phyloP scores from a whole-genome alignment of 2,797 vertebrate genomes.

The Botia almorhae region DNA sequence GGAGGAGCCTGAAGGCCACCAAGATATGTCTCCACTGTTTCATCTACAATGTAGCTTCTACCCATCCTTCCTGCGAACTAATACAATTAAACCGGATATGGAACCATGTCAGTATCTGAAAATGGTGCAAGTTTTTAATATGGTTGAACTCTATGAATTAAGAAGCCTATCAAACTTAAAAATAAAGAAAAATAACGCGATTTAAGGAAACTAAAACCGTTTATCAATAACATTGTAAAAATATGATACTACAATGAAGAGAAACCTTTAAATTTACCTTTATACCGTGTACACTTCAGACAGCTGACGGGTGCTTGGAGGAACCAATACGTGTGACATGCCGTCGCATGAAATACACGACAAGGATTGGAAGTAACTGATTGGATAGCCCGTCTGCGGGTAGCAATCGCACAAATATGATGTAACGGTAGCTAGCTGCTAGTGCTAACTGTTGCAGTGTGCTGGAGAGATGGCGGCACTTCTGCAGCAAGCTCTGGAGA shows the following conservation, averaged over 20 bases:
- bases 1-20: slow-evolving; percentile 74
- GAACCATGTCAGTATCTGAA: neutral
- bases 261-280: slow-evolving; percentile 15
- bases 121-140: neutral
- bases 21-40: slow-evolving; percentile 85
- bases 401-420: slow-evolving; percentile 28
- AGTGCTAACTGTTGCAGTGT: slow-evolving; percentile 15
- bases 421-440: neutral
- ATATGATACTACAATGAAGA: neutral
- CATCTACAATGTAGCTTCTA: slow-evolving; percentile 90
- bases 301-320: slow-evolving; percentile 10
- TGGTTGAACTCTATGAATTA: neutral
- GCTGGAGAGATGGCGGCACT: slow-evolving; percentile 83
- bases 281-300: neutral
- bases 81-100: neutral
- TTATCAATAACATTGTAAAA: neutral
- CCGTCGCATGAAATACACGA: slow-evolving; percentile 24
- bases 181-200: neutral
- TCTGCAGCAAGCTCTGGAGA: slow-evolving; percentile 88
- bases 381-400: slow-evolving; percentile 44
- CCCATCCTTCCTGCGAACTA: slow-evolving; percentile 79
- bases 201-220: neutral
- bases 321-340: slow-evolving; percentile 18
- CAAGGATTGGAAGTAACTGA: neutral
- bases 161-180: neutral